phyloP scores from a whole-genome alignment of 2,888 invertebrate genomes.

The Pemphredon lugubris region DNA sequence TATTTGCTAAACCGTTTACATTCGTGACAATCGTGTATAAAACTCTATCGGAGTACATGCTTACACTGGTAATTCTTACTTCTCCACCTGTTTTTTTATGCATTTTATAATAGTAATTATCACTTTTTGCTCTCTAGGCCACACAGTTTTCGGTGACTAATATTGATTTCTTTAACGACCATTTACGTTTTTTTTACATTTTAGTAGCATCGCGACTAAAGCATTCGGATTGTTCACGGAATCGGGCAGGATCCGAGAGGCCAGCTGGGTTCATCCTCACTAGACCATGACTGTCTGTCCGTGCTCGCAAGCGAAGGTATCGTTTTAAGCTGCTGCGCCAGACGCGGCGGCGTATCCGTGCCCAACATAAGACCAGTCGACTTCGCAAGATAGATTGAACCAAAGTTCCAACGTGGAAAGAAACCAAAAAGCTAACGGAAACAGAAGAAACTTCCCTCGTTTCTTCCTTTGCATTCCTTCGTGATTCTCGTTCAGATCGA shows the following conservation, averaged over 20 bases:
- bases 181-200: slow-evolving; percentile 17
- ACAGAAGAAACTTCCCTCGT: slow-evolving; percentile 53
- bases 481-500: slow-evolving; percentile 23
- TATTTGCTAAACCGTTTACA: slow-evolving; percentile 79
- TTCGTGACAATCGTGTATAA: slow-evolving; percentile 81
- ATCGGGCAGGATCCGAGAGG: slow-evolving; percentile 79
- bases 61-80: slow-evolving; percentile 77
- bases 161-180: slow-evolving; percentile 68
- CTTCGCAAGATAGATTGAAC: slow-evolving; percentile 54
- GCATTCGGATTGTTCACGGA: slow-evolving; percentile 68
- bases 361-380: slow-evolving; percentile 67
- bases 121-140: slow-evolving; percentile 81
- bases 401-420: slow-evolving; percentile 40
- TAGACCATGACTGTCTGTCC: slow-evolving; percentile 76
- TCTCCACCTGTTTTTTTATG: slow-evolving; percentile 62
- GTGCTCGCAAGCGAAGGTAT: slow-evolving; percentile 52
- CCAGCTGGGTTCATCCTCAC: slow-evolving; percentile 80
- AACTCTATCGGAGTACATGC: slow-evolving; percentile 81
- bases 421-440: slow-evolving; percentile 58
- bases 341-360: slow-evolving; percentile 56
- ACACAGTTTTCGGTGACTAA: slow-evolving; percentile 78
- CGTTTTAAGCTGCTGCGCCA: no score
- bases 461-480: slow-evolving; percentile 42
- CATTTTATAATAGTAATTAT: slow-evolving; percentile 74
- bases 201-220: slow-evolving; percentile 70